Evolutionary conservation across 2,888 invertebrate species (phyloP).

Genomic region (Trichopoda pennipes): DNA sequence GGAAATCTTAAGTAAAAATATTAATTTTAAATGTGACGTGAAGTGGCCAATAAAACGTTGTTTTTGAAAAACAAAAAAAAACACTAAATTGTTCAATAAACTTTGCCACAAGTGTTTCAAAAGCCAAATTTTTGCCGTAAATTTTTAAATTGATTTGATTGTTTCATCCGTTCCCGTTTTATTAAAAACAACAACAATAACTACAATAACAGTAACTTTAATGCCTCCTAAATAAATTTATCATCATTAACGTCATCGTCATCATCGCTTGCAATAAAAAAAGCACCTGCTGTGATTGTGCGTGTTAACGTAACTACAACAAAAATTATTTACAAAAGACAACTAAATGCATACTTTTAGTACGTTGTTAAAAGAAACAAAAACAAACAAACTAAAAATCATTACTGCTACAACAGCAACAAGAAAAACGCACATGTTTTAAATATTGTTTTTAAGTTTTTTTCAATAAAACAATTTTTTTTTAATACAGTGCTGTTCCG

Average conservation of each 20-base stretch:
- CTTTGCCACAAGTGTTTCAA: background rate
- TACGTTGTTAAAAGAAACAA: constrained; percentile 40
- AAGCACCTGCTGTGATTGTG: constrained; percentile 65
- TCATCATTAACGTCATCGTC: constrained; percentile 12
- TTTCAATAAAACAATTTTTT: constrained; percentile 9
- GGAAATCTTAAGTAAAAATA: constrained; percentile 16
- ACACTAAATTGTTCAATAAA: background rate
- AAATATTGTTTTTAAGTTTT: constrained; percentile 1
- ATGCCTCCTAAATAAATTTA: constrained; percentile 40
- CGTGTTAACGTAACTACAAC: constrained; percentile 46
- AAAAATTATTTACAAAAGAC: constrained; percentile 41
- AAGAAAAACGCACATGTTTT: constrained; percentile 51
- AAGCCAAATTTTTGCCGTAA: background rate
- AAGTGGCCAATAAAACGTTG: background rate
- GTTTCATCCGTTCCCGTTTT: constrained; percentile 63
- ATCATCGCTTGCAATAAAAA: constrained; percentile 26
- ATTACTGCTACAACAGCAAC: constrained; percentile 15
- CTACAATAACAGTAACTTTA: constrained; percentile 26
- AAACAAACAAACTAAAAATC: constrained; percentile 7
- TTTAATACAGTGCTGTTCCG: constrained; percentile 11
- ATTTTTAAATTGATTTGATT: constrained; percentile 54
- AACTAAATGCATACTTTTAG: constrained; percentile 24
- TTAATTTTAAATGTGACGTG: constrained; percentile 4
- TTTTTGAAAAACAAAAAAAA: background rate
- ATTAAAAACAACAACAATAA: constrained; percentile 33